Evolutionary conservation across 2,113 vertebrate genomes (phyloP), one percentile per base, ranked within the genome.

Genomic region (Planiliza haematocheilus): DNA sequence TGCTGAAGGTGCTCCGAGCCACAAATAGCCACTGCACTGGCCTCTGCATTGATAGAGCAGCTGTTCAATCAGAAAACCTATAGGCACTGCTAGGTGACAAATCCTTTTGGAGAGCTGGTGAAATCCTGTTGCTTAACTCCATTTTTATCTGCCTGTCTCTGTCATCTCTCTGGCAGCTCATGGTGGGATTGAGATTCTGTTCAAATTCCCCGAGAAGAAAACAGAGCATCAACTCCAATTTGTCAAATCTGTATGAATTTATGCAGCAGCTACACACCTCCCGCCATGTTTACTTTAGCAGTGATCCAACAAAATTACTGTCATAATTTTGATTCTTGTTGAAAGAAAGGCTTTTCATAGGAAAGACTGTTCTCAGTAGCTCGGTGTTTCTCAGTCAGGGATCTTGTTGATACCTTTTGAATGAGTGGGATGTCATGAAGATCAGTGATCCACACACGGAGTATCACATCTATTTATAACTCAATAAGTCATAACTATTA

Each of bases 31-130:
- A 38, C 49, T 10, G 77, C 66, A 17, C 51, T 39, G 67, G 45
- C 55, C 65, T 74, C 68, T 67, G 73, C 88, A 84, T 77, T 88
- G 79, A 86, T 86, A 76, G 48, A 55, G 70, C 86, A 86, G 87
- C 82, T 86, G 84, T 77, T 86, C 82, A 77, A 74, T 83, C 87
- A 70, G 69, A 57, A 63, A 37, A 77, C 76, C 82, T 74, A 68
- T 37, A 61, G 75, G 67, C 64, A 50, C 50, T 34, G 70, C 62
- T 49, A 45, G 67, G 64, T 41, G 24, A 68, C 61, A 57, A 58
- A 85, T 71, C 55, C 72, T 84, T 73, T 43, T 43, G 46, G 56
- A 83, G 60, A 57, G 61, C 14, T 14, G 7, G 20, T 63, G 37
- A 79, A 84, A 81, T 74, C 79, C 68, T 75, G 51, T 49, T 71